These are phyloP conservation scores for Aleiodes alternator DNA, from an alignment of 2,888 invertebrate species.

Conservation along the genomic window DNA sequence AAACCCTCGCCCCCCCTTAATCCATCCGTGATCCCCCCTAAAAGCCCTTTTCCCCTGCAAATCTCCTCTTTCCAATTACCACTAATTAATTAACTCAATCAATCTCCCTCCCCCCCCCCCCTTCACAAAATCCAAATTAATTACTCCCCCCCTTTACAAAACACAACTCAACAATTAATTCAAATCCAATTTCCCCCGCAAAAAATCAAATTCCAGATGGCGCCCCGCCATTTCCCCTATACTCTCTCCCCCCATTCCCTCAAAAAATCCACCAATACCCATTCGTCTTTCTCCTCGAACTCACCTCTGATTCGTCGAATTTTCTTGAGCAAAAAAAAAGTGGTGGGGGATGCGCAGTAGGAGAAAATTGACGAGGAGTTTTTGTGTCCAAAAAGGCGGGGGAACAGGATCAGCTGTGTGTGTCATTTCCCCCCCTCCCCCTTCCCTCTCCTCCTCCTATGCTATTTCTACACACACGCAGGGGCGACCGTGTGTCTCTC, in stretches of 20 bases:
- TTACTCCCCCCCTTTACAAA: neutral
- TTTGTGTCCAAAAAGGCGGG: neutral
- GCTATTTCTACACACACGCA: neutral
- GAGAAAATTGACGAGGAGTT: neutral
- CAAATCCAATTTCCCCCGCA: neutral
- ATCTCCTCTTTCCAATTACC: too few relatives aligned
- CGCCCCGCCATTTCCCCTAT: neutral
- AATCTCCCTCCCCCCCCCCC: neutral
- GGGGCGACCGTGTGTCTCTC: neutral
- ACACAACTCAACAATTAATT: constrained; percentile 19
- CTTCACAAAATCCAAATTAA: constrained; percentile 5
- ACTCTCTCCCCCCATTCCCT: neutral
- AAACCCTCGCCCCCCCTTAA: too few relatives aligned
- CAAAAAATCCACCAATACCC: neutral
- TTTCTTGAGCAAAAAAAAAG: neutral
- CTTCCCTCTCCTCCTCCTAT: too few relatives aligned
- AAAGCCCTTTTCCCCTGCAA: too few relatives aligned
- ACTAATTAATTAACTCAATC: neutral
- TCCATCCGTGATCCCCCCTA: neutral
- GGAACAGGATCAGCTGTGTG: constrained; percentile 31
- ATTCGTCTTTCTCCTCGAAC: neutral
- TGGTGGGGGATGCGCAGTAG: constrained; percentile 14
- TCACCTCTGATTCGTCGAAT: neutral
- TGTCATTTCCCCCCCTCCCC: neutral
- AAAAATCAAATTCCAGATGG: constrained; percentile 26